phyloP scores from a whole-genome alignment of 1,140 invertebrate species.

The Bombus breviceps region DNA sequence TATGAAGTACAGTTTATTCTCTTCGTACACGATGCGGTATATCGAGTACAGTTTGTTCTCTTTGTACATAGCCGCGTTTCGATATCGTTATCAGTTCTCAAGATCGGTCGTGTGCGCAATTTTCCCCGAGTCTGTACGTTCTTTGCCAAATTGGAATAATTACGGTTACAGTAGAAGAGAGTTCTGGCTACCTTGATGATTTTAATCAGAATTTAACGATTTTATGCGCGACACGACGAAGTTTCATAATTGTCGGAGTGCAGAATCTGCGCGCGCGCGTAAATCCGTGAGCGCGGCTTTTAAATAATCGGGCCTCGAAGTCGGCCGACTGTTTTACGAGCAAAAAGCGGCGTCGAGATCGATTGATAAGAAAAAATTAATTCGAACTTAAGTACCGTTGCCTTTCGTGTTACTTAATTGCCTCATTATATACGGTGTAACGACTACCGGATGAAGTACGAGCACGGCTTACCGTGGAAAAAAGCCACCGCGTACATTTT shows the following conservation, averaged over 20 bases:
- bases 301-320: neutral
- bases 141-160: neutral
- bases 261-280: neutral
- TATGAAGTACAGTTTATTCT: neutral
- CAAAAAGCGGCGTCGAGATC: constrained; percentile 25
- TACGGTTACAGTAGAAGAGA: neutral
- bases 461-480: neutral
- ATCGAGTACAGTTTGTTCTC: neutral
- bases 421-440: constrained; percentile 51
- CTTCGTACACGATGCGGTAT: neutral
- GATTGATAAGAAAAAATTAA: constrained; percentile 51
- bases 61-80: neutral
- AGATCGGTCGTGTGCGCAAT: neutral
- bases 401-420: constrained; percentile 48
- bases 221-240: neutral
- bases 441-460: constrained; percentile 42
- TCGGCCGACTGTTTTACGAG: constrained; percentile 8
- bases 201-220: constrained; percentile 14
- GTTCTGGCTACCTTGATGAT: neutral
- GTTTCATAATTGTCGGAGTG: neutral
- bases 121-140: neutral
- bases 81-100: neutral
- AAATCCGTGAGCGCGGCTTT: neutral
- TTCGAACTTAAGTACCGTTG: constrained; percentile 46
- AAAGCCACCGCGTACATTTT: neutral